These are phyloP conservation scores for Spilosoma lubricipeda DNA, from an alignment of 2,888 invertebrate genomes.

Conservation along the genomic window DNA sequence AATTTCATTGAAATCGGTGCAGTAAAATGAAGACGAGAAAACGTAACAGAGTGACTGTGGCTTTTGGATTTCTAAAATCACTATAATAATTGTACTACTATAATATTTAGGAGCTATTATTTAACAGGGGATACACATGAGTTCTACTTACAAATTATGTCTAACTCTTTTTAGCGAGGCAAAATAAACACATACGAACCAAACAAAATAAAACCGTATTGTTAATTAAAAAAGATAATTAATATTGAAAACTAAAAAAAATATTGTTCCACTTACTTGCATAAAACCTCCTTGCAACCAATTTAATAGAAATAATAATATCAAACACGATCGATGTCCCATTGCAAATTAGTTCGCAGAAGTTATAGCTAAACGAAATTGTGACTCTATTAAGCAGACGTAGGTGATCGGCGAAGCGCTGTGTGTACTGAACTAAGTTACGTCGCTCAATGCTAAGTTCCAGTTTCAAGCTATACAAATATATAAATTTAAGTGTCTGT, in stretches of 20 bases:
- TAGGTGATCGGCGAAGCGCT: not conserved
- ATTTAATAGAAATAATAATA: slow-evolving; percentile 4
- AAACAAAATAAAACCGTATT: not conserved
- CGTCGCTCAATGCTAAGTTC: not conserved
- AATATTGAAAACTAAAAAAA: not conserved
- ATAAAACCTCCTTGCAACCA: not conserved
- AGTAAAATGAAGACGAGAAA: too few species aligned
- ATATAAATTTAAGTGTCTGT: too few species aligned
- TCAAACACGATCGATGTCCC: not conserved
- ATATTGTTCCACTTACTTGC: not conserved
- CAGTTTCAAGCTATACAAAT: not conserved
- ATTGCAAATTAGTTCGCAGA: not conserved
- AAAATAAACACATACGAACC: not conserved
- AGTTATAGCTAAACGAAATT: not conserved
- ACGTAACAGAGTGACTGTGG: too few species aligned
- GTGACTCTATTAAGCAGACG: not conserved
- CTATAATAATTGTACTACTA: too few species aligned
- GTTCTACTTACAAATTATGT: too few species aligned
- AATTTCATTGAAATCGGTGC: too few species aligned
- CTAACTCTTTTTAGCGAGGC: not conserved
- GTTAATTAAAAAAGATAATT: not conserved
- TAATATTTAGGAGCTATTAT: too few species aligned
- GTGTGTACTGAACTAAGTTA: not conserved
- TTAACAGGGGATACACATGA: too few species aligned
- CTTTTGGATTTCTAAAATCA: too few species aligned